Conservation (phyloP, 2,888 invertebrate genomes). For the Frankliniella intonsa region DNA sequence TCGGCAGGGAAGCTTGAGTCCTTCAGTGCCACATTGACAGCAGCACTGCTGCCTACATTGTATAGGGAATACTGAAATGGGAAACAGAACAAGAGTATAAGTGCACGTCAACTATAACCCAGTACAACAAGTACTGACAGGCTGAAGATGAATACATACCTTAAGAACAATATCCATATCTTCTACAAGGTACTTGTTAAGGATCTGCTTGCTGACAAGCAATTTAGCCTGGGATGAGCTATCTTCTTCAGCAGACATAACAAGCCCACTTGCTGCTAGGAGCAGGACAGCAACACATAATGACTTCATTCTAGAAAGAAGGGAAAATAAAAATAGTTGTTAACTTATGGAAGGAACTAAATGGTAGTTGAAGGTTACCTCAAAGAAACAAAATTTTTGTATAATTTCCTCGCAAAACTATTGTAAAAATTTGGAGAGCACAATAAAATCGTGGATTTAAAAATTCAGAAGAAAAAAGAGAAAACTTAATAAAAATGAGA, state of each 20-base stretch:
- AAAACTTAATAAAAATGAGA: background rate
- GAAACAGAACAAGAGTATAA: background rate
- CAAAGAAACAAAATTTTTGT: no score
- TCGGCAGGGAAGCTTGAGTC: conserved; percentile 91
- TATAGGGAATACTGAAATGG: conserved; percentile 70
- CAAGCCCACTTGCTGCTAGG: background rate
- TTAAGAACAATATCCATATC: conserved; percentile 93
- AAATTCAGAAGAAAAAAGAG: background rate
- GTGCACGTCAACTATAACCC: no score
- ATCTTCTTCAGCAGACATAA: conserved; percentile 4
- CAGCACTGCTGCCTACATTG: conserved; percentile 89
- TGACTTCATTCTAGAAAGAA: background rate
- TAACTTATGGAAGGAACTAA: no score
- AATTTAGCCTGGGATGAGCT: conserved; percentile 58
- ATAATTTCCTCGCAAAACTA: background rate
- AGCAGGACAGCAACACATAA: background rate
- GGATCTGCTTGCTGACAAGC: conserved; percentile 86
- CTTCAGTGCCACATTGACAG: conserved; percentile 78
- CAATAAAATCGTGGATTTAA: background rate
- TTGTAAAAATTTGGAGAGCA: background rate
- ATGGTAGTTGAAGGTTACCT: no score
- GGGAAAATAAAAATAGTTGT: no score
- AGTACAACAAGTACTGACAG: no score
- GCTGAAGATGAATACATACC: conserved; percentile 45
- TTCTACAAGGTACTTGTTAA: conserved; percentile 94